A percentile compares a stretch with the other conserved stretches of the same genome.
Evolutionary conservation across 2,888 invertebrate genomes (phyloP).

Genomic region (Sycophila texana): DNA sequence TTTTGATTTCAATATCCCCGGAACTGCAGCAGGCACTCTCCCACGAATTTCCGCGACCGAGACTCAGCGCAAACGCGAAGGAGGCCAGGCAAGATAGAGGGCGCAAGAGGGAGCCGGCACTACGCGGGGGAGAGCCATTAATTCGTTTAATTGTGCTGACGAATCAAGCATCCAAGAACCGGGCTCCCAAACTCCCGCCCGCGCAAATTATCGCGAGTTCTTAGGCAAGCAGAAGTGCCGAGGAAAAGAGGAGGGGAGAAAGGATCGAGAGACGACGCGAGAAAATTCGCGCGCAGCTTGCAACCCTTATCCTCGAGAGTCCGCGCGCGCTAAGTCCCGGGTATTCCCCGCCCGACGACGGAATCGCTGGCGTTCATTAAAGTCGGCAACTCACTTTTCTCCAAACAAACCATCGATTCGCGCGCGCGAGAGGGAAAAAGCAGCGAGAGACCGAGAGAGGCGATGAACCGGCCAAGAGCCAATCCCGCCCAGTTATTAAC

Average conservation of each 20-base stretch:
- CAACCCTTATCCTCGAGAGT: slow-evolving; percentile 69
- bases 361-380: slow-evolving; percentile 68
- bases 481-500: slow-evolving; percentile 59
- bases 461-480: slow-evolving; percentile 48
- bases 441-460: slow-evolving; percentile 42
- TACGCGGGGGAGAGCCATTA: slow-evolving; percentile 65
- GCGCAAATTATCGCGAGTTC: slow-evolving; percentile 70
- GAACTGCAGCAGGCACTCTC: not conserved
- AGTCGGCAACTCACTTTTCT: slow-evolving; percentile 69
- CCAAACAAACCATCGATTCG: slow-evolving; percentile 62
- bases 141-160: slow-evolving; percentile 73
- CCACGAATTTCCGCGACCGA: too few species aligned
- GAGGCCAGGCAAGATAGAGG: not conserved
- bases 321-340: slow-evolving; percentile 57
- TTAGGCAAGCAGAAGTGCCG: slow-evolving; percentile 57
- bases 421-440: slow-evolving; percentile 26
- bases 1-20: slow-evolving; percentile 17
- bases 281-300: slow-evolving; percentile 59
- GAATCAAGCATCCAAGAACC: slow-evolving; percentile 69
- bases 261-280: slow-evolving; percentile 43
- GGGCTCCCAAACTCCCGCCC: slow-evolving; percentile 54
- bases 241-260: slow-evolving; percentile 45
- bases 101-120: not conserved
- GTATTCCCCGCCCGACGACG: not conserved
- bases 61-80: not conserved